Evolutionary conservation across 1,140 invertebrate species (phyloP), one percentile per base, ranked within the genome.

Genomic region (Alviniconcha marisindica): DNA sequence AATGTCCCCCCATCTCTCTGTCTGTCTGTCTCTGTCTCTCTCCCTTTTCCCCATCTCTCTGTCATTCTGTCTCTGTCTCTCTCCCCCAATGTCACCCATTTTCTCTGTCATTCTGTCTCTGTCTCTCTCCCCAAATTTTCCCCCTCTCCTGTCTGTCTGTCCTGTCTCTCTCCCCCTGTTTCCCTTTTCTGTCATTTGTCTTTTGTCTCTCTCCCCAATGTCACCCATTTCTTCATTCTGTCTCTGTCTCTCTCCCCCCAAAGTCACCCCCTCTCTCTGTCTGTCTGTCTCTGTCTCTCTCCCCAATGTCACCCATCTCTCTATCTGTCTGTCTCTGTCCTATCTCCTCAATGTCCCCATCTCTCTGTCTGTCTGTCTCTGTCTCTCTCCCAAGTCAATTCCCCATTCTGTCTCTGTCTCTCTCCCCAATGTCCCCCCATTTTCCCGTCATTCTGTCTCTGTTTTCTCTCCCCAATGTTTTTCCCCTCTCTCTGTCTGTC

Each of bases 221-320:
- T 66, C 38, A n/a, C 7, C 24, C 21, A 18, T 33, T 77, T 21
- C 21, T 21, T 77, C 42, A n/a, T 42, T 77, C 76, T 77, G 38
- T 77, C 76, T 77, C 76, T 77, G 38, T 77, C 76, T 77, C 76
- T 77, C 76, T 77, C 76, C 48, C n/a, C n/a, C n/a, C n/a, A n/a
- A n/a, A n/a, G 38, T 77, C 76, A n/a, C 76, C 24, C 38, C 24
- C 7, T 48, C 21, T 51, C 42, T 77, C 38, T 42, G 12, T 77
- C 42, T 48, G 38, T 77, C 76, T 77, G 38, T 77, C 76, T 77
- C 76, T 77, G 38, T 77, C 76, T 77, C 76, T 77, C 76, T 77
- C 76, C 48, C 38, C n/a, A n/a, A n/a, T n/a, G n/a, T n/a, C n/a
- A n/a, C n/a, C n/a, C n/a, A n/a, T n/a, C 76, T 77, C 38, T 51